Conservation (phyloP, 2,888 invertebrate genomes). For the Apomyelois bistriatella region DNA sequence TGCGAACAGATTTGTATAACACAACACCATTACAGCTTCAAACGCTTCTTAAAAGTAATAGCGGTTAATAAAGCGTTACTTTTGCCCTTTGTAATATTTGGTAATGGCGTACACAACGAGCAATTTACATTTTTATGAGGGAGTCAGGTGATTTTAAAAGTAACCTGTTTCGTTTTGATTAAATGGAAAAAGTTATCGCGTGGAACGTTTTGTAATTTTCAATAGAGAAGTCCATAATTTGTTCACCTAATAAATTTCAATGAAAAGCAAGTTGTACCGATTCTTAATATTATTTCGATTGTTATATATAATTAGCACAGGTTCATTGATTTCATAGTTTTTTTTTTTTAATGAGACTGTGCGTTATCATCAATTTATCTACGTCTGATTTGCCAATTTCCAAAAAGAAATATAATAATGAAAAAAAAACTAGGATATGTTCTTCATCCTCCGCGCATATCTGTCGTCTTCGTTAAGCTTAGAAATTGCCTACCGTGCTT, state of each 20-base stretch:
- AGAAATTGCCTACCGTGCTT: too few species aligned
- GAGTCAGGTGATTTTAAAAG: conserved; percentile 38
- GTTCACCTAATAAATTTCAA: neutral
- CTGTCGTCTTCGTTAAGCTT: too few species aligned
- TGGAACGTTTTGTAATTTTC: neutral
- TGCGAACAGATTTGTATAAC: conserved; percentile 27
- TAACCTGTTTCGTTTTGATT: conserved; percentile 20
- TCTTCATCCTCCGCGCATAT: too few species aligned
- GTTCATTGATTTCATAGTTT: too few species aligned
- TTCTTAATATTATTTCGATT: too few species aligned
- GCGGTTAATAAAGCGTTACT: conserved; percentile 41
- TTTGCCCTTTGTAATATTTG: conserved; percentile 34
- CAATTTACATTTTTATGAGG: conserved; percentile 50
- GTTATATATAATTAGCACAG: too few species aligned
- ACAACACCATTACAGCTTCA: conserved; percentile 31
- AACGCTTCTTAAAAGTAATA: conserved; percentile 38
- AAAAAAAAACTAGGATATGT: too few species aligned
- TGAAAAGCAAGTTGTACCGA: too few species aligned
- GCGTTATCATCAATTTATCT: too few species aligned
- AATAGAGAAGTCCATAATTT: neutral
- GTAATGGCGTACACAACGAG: conserved; percentile 31
- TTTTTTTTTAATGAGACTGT: too few species aligned
- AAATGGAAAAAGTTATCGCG: conserved; percentile 15
- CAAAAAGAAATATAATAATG: too few species aligned
- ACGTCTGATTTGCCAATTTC: too few species aligned